Evolutionary conservation across 2,113 vertebrate species (phyloP), one percentile per base, ranked within the genome.

Genomic region (Takifugu flavidus): DNA sequence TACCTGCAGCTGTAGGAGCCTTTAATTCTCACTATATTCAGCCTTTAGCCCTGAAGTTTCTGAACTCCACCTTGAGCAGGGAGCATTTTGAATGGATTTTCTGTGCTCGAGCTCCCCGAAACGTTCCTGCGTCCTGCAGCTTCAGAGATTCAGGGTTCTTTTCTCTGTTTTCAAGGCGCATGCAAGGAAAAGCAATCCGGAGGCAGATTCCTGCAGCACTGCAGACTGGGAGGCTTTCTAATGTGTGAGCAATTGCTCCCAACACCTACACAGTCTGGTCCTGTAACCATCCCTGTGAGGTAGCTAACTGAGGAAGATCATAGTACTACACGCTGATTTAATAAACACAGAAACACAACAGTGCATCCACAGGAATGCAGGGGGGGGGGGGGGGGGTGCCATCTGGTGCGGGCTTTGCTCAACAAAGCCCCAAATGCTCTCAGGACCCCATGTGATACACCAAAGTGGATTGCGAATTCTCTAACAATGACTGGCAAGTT

Each of bases 241-340:
- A 82, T 62, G 73, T 57, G 66, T 82, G 83, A 84, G 80, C 79
- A 71, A 77, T 72, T 76, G 67, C 68, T 73, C 60, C n/a, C 65
- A 74, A 85, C 78, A 75, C 84, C 86, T 71, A 86, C 81, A 49
- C 82, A 78, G 77, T 79, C 77, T 79, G 54, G 72, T 79, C 52
- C 58, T 53, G 72, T 59, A 63, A 64, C 67, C 52, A 46, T 65
- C 63, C 65, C 50, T 70, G 73, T 59, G 69, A 70, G 66, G 65
- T 59, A 60, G 75, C 70, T 61, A 45, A 64, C 73, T 27, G 61
- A 71, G 73, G 59, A 56, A 62, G 74, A 85, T 79, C 64, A 73
- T 62, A 84, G 74, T 83, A 78, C 75, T 72, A 82, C 64, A 53
- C 3, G 7, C 13, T 62, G 65, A 53, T 78, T 82, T 77, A 66